Base-by-base conservation (phyloP, 1,140 invertebrate species). In the Eciton burchellii region DNA sequence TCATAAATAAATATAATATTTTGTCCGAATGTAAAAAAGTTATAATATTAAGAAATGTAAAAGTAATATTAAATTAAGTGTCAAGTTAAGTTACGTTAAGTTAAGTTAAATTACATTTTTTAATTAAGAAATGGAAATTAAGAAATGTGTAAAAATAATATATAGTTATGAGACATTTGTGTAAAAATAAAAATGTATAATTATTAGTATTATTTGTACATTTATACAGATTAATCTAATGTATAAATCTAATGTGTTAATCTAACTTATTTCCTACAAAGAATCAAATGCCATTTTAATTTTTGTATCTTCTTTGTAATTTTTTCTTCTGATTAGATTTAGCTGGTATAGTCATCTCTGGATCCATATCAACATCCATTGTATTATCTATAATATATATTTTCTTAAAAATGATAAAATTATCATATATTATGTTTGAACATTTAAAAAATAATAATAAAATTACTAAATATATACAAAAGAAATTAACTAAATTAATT, bases 1-100 rank as follows among this genome's bases (percentile, higher is more conserved):
- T 66, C 87, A 81, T 3, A 71, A 62, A 57, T 86, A 24, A 19
- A 70, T 43, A 66, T 82, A 76, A 65, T 76, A n/a, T n/a, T n/a
- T n/a, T n/a, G n/a, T n/a, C n/a, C n/a, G n/a, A n/a, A n/a, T n/a
- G n/a, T n/a, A 24, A 74, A 49, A 35, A 47, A 11, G 35, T 59
- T 47, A 8, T 26, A 45, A 26, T 49, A 35, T 60, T 63, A 52
- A 12, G 76, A 11, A 54, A 84, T 19, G n/a, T n/a, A n/a, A n/a
- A n/a, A n/a, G n/a, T n/a, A n/a, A n/a, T n/a, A n/a, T n/a, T n/a
- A n/a, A n/a, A n/a, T n/a, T n/a, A n/a, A n/a, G n/a, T n/a, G n/a
- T n/a, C n/a, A n/a, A n/a, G n/a, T n/a, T n/a, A n/a, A n/a, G n/a
- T n/a, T n/a, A n/a, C n/a, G n/a, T n/a, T n/a, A n/a, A n/a, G n/a